phyloP scores from a whole-genome alignment of 2,113 vertebrate species.

The Anarrhichthys ocellatus region DNA sequence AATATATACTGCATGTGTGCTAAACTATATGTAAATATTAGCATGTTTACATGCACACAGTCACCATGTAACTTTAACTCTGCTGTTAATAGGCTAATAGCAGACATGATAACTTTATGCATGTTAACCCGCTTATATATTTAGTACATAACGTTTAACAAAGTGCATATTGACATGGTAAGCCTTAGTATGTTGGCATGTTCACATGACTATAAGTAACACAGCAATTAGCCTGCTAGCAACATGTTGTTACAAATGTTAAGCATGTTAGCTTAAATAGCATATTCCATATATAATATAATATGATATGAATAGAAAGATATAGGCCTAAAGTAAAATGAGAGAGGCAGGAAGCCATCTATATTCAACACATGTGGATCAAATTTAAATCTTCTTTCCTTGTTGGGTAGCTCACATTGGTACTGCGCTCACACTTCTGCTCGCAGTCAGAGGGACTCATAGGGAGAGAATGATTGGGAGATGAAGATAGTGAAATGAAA shows the following conservation, averaged over 20 bases:
- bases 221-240: background rate
- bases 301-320: background rate
- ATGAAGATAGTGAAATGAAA: conserved; percentile 41
- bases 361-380: conserved; percentile 21
- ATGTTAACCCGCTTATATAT: too few relatives aligned
- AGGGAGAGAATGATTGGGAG: conserved; percentile 19
- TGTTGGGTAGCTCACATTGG: conserved; percentile 17
- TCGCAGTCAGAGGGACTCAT: conserved; percentile 21
- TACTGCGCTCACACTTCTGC: conserved; percentile 41
- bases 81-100: too few relatives aligned
- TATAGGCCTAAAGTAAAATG: background rate
- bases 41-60: too few relatives aligned
- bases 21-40: too few relatives aligned
- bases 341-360: background rate
- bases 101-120: too few relatives aligned
- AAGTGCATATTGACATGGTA: too few relatives aligned
- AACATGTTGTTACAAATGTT: background rate
- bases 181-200: background rate
- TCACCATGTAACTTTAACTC: too few relatives aligned
- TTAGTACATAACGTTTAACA: too few relatives aligned
- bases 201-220: background rate
- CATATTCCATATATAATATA: background rate
- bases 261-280: background rate
- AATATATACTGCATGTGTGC: too few relatives aligned
- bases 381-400: conserved; percentile 29